These are phyloP conservation scores for Drosophila quadrilineata DNA, from an alignment of 1,140 invertebrate species.

Conservation along the genomic window DNA sequence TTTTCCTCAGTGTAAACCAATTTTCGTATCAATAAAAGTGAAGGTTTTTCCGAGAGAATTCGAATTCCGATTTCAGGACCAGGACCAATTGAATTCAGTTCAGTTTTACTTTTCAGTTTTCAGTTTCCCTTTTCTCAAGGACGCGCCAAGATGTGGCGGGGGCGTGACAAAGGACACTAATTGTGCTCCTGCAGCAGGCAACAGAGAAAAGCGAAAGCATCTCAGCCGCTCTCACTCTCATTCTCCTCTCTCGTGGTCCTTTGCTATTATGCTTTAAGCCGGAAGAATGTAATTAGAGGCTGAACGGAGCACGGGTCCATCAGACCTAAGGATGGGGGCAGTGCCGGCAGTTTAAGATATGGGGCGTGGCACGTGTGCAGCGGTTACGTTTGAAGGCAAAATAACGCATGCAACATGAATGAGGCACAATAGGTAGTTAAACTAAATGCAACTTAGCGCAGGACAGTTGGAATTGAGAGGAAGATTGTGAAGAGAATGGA, in stretches of 20 bases:
- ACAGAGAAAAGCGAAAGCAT: conserved; percentile 71
- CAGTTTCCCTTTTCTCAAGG: conserved; percentile 61
- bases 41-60: no score
- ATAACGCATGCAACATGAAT: conserved; percentile 28
- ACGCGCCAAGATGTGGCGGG: conserved; percentile 43
- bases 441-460: conserved; percentile 1
- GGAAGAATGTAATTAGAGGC: conserved; percentile 75
- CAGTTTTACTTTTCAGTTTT: no score
- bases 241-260: conserved; percentile 1
- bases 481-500: neutral
- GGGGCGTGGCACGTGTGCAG: conserved; percentile 48
- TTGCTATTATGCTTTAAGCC: conserved; percentile 39
- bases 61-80: no score
- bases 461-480: neutral
- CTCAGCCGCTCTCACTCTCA: conserved; percentile 8
- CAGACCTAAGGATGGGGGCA: neutral
- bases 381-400: conserved; percentile 10
- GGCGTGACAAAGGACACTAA: conserved; percentile 72
- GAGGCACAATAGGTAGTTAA: conserved; percentile 7
- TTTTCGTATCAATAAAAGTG: conserved; percentile 77
- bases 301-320: conserved; percentile 38
- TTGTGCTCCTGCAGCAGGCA: conserved; percentile 52
- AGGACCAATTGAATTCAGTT: conserved; percentile 63
- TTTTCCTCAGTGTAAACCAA: conserved; percentile 69
- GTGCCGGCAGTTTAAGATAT: conserved; percentile 33